Evolutionary conservation across 2,888 invertebrate species (phyloP), one percentile per base, ranked within the genome.

Genomic region (Chironomus tentans): DNA sequence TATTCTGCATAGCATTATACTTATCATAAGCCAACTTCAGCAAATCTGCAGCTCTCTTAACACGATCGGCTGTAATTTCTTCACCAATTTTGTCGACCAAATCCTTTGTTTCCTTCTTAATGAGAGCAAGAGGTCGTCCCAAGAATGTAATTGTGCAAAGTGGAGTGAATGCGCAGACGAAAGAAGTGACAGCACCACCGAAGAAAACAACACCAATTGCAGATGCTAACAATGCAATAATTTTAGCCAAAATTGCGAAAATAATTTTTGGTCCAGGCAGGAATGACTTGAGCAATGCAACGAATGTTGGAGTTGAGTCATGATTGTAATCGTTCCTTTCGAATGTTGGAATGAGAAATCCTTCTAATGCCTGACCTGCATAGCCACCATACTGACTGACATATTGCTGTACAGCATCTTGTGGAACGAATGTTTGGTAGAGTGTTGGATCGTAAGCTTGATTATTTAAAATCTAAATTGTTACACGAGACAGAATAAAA

Each of bases 131-230:
- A 15, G 68, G 74, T 21, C 10, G 6, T 6, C 47, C 74, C n/a
- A 68, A 50, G 70, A 80, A 80, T 3, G 85, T 83, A 76, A 88
- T 85, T 12, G 85, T 84, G 79, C 89, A 89, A 73, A 89, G 78
- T 1, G 87, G 85, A 0, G 89, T 88, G 4, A 87, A 80, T 4
- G 85, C 85, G 79, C 89, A 90, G 0, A 89, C 79, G 1, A 86
- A 82, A 1, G 85, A 85, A 0, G 87, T 87, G 22, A 88, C 82
- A 22, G 86, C 81, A 10, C 86, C 84, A 3, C 88, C 87, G 72
- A 88, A 81, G 4, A 87, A 76, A 4, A 88, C 79, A 4, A 87
- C 80, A 10, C 81, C 81, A 5, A 85, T 79, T 5, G 85, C 84
- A 12, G 85, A 85, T 5, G 85, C 65, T 0, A 86, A 78, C 24